Conservation (phyloP, 2,797 vertebrate genomes). For the Pseudochirops cupreus region DNA sequence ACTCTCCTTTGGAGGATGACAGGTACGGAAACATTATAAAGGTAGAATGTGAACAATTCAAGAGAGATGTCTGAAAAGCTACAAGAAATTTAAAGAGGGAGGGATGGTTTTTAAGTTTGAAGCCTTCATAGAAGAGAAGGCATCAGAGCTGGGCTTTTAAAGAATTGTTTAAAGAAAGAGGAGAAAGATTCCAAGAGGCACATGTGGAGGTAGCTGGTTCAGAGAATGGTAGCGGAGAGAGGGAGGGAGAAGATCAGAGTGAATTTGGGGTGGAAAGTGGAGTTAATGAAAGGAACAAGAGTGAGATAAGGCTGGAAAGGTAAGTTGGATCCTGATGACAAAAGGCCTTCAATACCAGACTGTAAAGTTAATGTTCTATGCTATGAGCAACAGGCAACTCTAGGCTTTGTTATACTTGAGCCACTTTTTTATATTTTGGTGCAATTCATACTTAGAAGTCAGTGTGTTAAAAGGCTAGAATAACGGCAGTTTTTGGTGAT, state of each 20-base stretch:
- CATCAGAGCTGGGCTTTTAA: background rate
- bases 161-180: background rate
- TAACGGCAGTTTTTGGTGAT: conserved; percentile 81
- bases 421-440: conserved; percentile 81
- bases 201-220: background rate
- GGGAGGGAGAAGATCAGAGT: conserved; percentile 76
- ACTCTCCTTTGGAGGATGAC: background rate
- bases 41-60: background rate
- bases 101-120: background rate
- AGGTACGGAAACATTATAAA: background rate
- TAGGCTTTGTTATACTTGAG: conserved; percentile 84
- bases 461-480: conserved; percentile 75
- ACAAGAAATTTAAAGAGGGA: background rate
- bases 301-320: background rate
- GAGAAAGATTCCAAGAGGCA: background rate
- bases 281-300: background rate
- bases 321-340: background rate
- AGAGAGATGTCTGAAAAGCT: background rate
- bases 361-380: background rate
- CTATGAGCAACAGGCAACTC: conserved; percentile 52
- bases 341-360: background rate
- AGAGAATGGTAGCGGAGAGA: background rate
- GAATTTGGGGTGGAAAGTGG: background rate
- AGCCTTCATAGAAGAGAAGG: background rate
- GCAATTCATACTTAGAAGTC: conserved; percentile 81